A percentile compares a stretch with the other conserved stretches of the same genome.
These are phyloP conservation scores for Sebastes reedi DNA, from an alignment of 2,797 vertebrate genomes.

Conservation along the genomic window DNA sequence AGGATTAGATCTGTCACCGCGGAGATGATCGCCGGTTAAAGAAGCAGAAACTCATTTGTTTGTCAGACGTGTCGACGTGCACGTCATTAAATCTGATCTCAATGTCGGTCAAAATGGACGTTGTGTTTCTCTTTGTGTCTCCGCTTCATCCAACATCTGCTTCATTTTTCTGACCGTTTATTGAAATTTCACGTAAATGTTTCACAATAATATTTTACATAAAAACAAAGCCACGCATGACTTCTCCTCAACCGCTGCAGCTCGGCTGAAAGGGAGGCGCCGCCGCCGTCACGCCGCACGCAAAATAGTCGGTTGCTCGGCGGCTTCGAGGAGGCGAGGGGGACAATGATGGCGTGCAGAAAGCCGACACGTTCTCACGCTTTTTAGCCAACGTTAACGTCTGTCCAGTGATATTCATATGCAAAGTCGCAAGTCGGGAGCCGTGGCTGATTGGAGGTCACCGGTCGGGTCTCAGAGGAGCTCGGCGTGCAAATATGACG, in stretches of 20 bases:
- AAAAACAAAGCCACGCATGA: constrained; percentile 79
- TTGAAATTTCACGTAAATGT: constrained; percentile 72
- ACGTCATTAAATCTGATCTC: constrained; percentile 44
- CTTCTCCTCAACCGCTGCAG: constrained; percentile 44
- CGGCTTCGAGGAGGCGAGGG: constrained; percentile 16
- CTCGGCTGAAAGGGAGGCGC: constrained; percentile 57
- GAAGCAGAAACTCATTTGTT: constrained; percentile 65
- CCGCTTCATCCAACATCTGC: constrained; percentile 55
- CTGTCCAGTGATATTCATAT: constrained; percentile 53
- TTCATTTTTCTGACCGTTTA: constrained; percentile 61
- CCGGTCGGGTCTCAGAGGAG: neutral
- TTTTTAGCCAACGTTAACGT: constrained; percentile 24
- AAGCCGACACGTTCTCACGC: neutral
- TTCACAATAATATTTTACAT: constrained; percentile 80
- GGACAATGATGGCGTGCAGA: constrained; percentile 58
- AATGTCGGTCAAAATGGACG: constrained; percentile 27
- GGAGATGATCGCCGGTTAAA: neutral
- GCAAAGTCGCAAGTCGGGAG: constrained; percentile 39
- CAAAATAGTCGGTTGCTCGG: constrained; percentile 65
- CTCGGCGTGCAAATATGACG: constrained; percentile 47
- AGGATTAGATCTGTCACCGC: no score
- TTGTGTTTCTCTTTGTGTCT: constrained; percentile 50
- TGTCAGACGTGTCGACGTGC: constrained; percentile 29
- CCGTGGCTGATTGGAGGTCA: neutral
- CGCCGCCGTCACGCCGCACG: constrained; percentile 63